These are phyloP conservation scores for Geopemphigus sp. DNA, from an alignment of 1,140 invertebrate genomes.

Conservation along the genomic window DNA sequence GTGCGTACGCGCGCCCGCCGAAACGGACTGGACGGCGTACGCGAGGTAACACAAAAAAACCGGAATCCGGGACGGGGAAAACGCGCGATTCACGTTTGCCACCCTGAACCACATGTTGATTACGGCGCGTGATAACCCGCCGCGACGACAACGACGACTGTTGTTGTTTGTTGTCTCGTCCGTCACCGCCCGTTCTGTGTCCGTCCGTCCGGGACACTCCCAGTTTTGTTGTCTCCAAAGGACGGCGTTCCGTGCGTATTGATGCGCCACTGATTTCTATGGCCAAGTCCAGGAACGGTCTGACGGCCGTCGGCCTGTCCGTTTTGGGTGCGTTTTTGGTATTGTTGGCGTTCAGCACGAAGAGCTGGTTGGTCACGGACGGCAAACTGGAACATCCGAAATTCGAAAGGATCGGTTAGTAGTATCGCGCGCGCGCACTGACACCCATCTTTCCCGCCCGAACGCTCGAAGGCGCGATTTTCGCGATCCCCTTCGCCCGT, in stretches of 20 bases:
- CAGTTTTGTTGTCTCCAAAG: conserved; percentile 19
- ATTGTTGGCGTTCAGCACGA: conserved; percentile 84
- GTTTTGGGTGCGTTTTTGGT: conserved; percentile 70
- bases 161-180: conserved; percentile 29
- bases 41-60: too few species aligned
- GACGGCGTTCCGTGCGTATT: not conserved
- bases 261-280: conserved; percentile 50
- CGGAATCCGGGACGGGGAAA: conserved; percentile 23
- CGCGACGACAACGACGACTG: not conserved
- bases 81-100: conserved; percentile 38
- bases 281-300: conserved; percentile 66
- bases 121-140: conserved; percentile 13
- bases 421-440: conserved; percentile 50
- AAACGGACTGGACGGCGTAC: too few species aligned
- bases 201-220: conserved; percentile 27
- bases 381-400: conserved; percentile 73
- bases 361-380: conserved; percentile 89
- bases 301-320: conserved; percentile 68
- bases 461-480: not conserved
- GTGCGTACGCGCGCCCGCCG: too few species aligned
- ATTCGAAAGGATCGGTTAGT: conserved; percentile 76
- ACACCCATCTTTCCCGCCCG: not conserved
- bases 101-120: conserved; percentile 40
- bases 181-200: not conserved
- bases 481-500: not conserved